These are phyloP conservation scores for Brevimyrus niger DNA, from an alignment of 2,113 vertebrate genomes.

Conservation along the genomic window DNA sequence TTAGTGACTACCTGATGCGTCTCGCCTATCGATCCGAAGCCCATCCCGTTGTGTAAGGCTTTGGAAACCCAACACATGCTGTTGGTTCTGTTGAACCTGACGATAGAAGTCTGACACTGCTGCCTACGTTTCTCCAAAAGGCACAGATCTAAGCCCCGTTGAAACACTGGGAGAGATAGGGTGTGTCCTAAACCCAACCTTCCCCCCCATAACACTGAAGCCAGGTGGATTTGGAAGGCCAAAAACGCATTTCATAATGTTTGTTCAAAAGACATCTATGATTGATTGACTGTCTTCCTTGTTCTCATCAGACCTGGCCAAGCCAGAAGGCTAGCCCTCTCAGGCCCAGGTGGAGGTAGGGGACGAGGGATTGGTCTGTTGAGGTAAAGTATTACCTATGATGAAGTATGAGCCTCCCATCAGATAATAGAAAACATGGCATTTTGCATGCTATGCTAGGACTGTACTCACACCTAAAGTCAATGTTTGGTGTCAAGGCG, in stretches of 20 bases:
- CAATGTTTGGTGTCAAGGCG: slow-evolving; percentile 59
- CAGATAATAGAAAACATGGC: not conserved
- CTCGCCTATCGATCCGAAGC: not conserved
- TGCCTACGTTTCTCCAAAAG: not conserved
- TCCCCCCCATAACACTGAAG: not conserved
- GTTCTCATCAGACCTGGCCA: slow-evolving; percentile 72
- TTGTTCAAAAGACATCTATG: not conserved
- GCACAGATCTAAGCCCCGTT: not conserved
- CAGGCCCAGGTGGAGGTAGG: slow-evolving; percentile 96
- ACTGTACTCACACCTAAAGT: not conserved
- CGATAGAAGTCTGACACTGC: not conserved
- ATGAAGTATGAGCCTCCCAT: not conserved
- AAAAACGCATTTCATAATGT: not conserved
- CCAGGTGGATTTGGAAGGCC: not conserved
- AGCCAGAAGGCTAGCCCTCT: slow-evolving; percentile 73
- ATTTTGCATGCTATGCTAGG: not conserved
- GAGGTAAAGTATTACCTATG: slow-evolving; percentile 68
- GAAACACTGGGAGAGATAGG: not conserved
- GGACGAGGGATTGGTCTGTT: slow-evolving; percentile 88
- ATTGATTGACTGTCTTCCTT: not conserved
- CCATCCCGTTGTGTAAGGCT: not conserved
- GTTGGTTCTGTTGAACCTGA: not conserved
- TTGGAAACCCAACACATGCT: not conserved
- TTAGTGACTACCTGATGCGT: not conserved
- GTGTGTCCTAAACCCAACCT: not conserved